Percentiles rank a stretch among this genome's conserved stretches.
These are phyloP conservation scores for Dasyprocta punctata DNA, from an alignment of 2,113 vertebrate species.

Conservation along the genomic window DNA sequence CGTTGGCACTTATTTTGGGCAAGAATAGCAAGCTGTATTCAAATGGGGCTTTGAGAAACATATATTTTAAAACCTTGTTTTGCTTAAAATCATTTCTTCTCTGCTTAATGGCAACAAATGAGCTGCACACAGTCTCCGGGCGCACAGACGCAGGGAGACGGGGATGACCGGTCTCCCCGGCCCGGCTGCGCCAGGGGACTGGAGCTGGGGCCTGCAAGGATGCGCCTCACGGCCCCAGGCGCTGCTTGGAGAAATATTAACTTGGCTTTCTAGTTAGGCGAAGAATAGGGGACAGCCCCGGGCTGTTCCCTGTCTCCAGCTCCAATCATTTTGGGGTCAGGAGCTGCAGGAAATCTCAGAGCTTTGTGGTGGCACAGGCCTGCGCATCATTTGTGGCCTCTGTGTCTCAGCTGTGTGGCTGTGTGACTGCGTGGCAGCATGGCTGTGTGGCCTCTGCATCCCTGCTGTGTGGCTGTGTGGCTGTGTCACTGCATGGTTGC, in stretches of 20 bases:
- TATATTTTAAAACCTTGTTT: constrained; percentile 81
- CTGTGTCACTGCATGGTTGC: no score
- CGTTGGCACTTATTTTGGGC: constrained; percentile 80
- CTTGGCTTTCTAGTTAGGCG: constrained; percentile 64
- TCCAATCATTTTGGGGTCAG: neutral
- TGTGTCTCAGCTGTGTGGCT: neutral
- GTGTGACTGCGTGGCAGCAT: no score
- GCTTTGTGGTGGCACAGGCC: neutral
- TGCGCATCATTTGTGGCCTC: neutral
- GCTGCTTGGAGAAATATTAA: constrained; percentile 41
- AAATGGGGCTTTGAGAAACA: constrained; percentile 78
- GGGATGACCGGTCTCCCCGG: constrained; percentile 43
- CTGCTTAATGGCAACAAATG: constrained; percentile 80
- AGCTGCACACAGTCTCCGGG: constrained; percentile 58
- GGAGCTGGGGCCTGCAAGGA: neutral
- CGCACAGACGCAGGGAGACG: neutral
- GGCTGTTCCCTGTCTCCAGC: neutral
- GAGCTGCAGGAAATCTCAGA: neutral
- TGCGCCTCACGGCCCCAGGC: neutral
- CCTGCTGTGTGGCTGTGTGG: no score
- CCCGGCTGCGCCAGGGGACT: neutral
- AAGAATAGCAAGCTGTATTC: constrained; percentile 84
- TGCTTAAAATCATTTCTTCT: constrained; percentile 78
- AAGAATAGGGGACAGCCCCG: neutral
- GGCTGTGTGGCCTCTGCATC: no score